These are phyloP conservation scores for Microctenopoma lineatum DNA, from an alignment of 2,797 vertebrate genomes.

Conservation along the genomic window DNA sequence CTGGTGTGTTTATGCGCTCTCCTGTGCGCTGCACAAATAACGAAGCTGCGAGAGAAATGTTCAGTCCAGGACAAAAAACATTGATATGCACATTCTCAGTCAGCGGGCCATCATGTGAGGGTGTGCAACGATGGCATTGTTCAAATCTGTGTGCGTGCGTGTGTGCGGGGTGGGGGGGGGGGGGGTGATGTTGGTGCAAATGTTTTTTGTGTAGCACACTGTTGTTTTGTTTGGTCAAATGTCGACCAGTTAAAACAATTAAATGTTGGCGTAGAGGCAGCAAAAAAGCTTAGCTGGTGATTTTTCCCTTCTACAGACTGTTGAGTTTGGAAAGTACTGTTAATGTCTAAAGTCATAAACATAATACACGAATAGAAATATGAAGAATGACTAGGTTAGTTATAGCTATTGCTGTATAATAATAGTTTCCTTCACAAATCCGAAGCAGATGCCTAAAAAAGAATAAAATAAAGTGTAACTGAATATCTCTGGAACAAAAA, in stretches of 20 bases:
- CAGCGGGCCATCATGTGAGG: conserved; percentile 37
- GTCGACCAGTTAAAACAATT: conserved; percentile 58
- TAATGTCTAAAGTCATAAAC: neutral
- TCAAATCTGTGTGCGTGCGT: conserved; percentile 25
- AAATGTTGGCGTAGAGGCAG: conserved; percentile 36
- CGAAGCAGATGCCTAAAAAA: too few species aligned
- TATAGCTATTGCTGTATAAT: too few species aligned
- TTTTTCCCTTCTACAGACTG: conserved; percentile 20
- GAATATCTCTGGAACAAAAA: too few species aligned
- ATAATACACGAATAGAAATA: neutral
- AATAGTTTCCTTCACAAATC: too few species aligned
- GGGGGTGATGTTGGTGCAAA: conserved; percentile 25
- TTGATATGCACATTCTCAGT: conserved; percentile 61
- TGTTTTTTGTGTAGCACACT: conserved; percentile 44
- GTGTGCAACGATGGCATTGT: conserved; percentile 50
- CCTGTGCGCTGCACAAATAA: conserved; percentile 54
- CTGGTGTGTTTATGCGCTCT: conserved; percentile 34
- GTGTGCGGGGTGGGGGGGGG: conserved; percentile 10
- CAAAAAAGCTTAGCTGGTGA: conserved; percentile 61
- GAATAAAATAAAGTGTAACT: too few species aligned
- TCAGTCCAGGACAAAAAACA: conserved; percentile 44
- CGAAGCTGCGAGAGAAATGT: conserved; percentile 73
- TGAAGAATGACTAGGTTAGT: neutral
- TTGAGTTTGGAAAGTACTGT: conserved; percentile 9
- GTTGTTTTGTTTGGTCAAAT: conserved; percentile 56